Base-by-base conservation (phyloP, 1,140 invertebrate genomes). In the Camponotus pennsylvanicus region DNA sequence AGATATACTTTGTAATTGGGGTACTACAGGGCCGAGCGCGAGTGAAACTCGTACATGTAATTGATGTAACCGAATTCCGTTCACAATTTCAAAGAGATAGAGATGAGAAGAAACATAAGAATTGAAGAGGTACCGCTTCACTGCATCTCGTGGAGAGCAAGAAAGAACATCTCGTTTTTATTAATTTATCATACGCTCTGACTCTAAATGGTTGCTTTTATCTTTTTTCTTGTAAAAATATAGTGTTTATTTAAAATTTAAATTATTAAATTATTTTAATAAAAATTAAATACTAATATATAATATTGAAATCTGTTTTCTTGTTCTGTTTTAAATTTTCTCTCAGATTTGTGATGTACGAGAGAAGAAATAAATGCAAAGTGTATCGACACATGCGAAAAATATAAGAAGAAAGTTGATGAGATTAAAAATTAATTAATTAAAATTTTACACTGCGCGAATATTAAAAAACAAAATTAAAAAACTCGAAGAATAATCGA, bases 11-110 rank as follows among this genome's bases (percentile, higher is more conserved):
- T 45, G 13, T 83, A 73, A 83, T 45, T 11, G 79, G 55, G 79
- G 55, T 83, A 75, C 67, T 83, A 83, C 76, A 86, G 87, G 77
- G 85, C 82, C 90, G 90, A 83, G 79, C 79, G 79, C 69, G 79
- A 83, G 69, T 55, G 49, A 71, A 83, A 83, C 86, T 88, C 76
- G 86, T 83, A 75, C 67, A 57, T 0, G 11, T 82, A 61, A 82
- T 82, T 82, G 61, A 82, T 18, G 42, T 40, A 73, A 82, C 13
- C 27, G 13, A 82, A 82, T 82, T 83, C 40, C 57, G 57, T 75
- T 83, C 27, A 52, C 49, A 83, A 13, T 83, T 75, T 55, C 6
- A 3, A 73, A 52, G 8, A 66, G 55, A 59, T 34, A n/a, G 11
- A 21, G 55, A 73, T 34, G 52, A 61, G 37, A 21, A 27, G 15